Evolutionary conservation across 2,113 vertebrate species (phyloP), one percentile per base, ranked within the genome.

Genomic region (Hippopotamus amphibius): DNA sequence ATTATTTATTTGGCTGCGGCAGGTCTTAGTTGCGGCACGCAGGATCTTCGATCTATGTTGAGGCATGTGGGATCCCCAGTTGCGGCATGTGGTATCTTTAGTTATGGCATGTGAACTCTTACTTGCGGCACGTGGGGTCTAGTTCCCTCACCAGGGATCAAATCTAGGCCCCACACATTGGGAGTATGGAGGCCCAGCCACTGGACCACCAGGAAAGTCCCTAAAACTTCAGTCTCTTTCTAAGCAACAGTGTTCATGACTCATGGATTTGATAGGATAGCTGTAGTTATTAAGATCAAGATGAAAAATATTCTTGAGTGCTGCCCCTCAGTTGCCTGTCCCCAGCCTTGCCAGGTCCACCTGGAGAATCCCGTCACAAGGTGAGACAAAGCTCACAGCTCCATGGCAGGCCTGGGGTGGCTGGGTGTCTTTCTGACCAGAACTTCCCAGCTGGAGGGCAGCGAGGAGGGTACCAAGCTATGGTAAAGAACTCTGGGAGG

Each of bases 281-380:
- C 33, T 13, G 1, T 37, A 12, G 76, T 43, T 55, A 17, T 22
- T 46, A 55, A 61, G 37, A 24, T 30, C 43, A 55, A 50, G 68
- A 22, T 57, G n/a, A 30, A 57, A 12, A 1, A 8, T 19, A 13
- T 12, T 79, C 21, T 0, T 14, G 24, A 30, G 21, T 0, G 1
- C 46, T 50, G 69, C 21, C 50, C 15, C 22, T 2, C 0, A 1
- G 21, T 28, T 1, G 0, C 57, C 24, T 22, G 26, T 12, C 24
- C 37, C 22, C 22, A 19, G n/a, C 16, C 1, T 19, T 33, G 26
- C 30, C 1, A 41, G 84, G 85, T n/a, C 16, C 22, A 13, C 28
- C 30, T 6, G n/a, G 72, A 79, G 71, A 53, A 53, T n/a, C 24
- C 53, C 11, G 5, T 2, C 3, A 0, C 15, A 9, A 61, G 50